Evolutionary conservation across 2,797 vertebrate species (phyloP).

Genomic region (Podargus strigoides): DNA sequence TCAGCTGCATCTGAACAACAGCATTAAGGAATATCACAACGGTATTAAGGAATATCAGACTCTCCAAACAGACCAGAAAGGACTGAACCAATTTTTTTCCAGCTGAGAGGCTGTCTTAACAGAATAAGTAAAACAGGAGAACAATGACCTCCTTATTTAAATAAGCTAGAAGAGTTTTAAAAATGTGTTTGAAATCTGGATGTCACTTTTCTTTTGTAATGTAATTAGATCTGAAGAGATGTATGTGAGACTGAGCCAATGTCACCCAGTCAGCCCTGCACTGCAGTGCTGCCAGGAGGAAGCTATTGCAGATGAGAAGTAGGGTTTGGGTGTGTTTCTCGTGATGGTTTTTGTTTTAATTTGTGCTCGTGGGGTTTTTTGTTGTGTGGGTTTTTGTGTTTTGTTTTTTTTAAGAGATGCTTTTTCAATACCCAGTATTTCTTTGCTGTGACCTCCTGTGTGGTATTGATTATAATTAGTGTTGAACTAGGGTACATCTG

Average conservation of each 20-base stretch:
- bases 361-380: not conserved
- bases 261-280: not conserved
- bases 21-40: not conserved
- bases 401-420: not conserved
- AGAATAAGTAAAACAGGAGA: not conserved
- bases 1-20: not conserved
- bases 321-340: not conserved
- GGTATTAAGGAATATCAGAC: not conserved
- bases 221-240: not conserved
- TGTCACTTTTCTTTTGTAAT: not conserved
- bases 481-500: not conserved
- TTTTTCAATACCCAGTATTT: not conserved
- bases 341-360: not conserved
- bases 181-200: not conserved
- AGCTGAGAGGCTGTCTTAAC: not conserved
- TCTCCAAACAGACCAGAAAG: not conserved
- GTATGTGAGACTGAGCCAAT: rapidly evolving
- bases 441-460: not conserved
- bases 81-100: not conserved
- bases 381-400: not conserved
- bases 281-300: not conserved
- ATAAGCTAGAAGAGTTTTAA: not conserved
- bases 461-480: not conserved
- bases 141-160: not conserved
- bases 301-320: not conserved